phyloP scores from a whole-genome alignment of 2,113 vertebrate genomes.

The Epinephelus moara region DNA sequence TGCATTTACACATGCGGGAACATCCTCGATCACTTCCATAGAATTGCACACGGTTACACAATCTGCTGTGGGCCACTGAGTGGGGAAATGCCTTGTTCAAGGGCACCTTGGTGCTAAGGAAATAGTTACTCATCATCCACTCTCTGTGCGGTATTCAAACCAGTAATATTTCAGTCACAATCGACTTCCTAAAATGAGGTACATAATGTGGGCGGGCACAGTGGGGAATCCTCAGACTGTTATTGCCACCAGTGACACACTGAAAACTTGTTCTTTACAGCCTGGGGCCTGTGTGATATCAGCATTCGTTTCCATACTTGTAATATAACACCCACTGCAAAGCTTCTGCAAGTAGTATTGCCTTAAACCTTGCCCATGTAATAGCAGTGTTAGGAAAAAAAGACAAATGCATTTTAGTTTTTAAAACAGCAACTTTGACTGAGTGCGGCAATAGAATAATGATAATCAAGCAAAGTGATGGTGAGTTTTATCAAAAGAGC shows the following conservation, averaged over 20 bases:
- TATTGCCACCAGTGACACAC: neutral
- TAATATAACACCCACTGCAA: neutral
- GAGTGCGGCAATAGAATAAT: neutral
- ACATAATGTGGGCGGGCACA: neutral
- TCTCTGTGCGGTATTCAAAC: neutral
- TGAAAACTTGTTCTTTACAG: neutral
- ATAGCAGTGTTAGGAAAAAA: slow-evolving; percentile 5
- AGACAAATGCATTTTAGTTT: neutral
- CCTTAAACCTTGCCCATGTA: slow-evolving; percentile 3
- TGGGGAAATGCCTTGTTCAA: slow-evolving; percentile 7
- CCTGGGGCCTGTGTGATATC: neutral
- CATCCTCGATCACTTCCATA: neutral
- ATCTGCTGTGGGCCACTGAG: neutral
- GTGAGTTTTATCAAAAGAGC: slow-evolving; percentile 19
- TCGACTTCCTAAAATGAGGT: neutral
- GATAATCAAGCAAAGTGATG: neutral
- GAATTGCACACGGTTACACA: neutral
- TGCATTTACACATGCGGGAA: neutral
- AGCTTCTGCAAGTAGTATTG: no score
- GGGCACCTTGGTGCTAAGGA: neutral
- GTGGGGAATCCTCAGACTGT: neutral
- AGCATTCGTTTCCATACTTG: neutral
- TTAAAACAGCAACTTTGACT: neutral
- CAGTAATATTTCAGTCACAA: neutral
- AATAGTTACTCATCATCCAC: neutral